Evolutionary conservation across 2,888 invertebrate species (phyloP).

Genomic region (Tachina grossa): DNA sequence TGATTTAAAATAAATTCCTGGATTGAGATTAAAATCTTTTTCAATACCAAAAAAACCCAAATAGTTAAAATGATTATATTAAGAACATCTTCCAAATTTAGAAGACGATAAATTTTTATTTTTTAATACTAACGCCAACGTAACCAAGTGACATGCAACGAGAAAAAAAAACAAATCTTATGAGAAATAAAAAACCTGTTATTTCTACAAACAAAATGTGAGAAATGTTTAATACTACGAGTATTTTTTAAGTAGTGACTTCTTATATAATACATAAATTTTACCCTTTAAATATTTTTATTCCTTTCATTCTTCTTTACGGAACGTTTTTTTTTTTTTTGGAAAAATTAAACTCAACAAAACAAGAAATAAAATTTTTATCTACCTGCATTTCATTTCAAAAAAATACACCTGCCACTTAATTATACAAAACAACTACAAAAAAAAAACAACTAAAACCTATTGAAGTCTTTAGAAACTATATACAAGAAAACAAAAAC

Average conservation of each 20-base stretch:
- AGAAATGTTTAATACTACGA: background rate
- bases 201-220: background rate
- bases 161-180: too few relatives aligned
- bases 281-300: background rate
- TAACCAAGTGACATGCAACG: too few relatives aligned
- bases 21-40: too few relatives aligned
- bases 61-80: too few relatives aligned
- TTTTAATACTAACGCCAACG: too few relatives aligned
- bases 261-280: background rate
- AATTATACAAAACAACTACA: constrained; percentile 15
- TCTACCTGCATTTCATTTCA: constrained; percentile 48
- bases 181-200: background rate
- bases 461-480: constrained; percentile 7
- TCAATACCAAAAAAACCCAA: too few relatives aligned
- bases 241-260: background rate
- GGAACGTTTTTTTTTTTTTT: background rate
- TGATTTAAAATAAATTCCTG: too few relatives aligned
- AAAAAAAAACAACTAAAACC: constrained; percentile 5
- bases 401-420: constrained; percentile 57
- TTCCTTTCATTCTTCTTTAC: background rate
- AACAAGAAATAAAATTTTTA: constrained; percentile 23
- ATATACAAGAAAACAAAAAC: background rate
- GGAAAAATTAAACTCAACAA: constrained; percentile 1
- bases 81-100: too few relatives aligned
- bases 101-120: too few relatives aligned